phyloP scores from a whole-genome alignment of 1,140 invertebrate genomes.

The Solenopsis invicta region DNA sequence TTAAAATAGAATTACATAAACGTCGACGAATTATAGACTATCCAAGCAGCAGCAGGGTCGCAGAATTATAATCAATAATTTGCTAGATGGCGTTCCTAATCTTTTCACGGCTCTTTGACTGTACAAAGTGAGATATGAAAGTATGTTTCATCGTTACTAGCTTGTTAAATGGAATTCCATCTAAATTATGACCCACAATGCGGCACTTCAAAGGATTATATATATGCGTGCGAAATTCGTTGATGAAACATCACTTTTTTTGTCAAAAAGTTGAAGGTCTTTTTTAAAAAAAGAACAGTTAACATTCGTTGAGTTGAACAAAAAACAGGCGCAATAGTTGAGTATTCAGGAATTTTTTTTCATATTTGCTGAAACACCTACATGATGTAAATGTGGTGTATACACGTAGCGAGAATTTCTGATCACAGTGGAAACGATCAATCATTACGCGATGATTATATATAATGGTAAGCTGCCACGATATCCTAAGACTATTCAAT shows the following conservation, averaged over 20 bases:
- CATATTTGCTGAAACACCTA: constrained; percentile 40
- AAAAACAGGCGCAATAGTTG: constrained; percentile 18
- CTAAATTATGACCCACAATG: constrained; percentile 59
- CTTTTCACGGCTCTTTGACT: background rate
- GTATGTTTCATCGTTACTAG: constrained; percentile 36
- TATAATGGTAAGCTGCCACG: constrained; percentile 30
- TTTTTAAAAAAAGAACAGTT: constrained; percentile 62
- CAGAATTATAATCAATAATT: constrained; percentile 16
- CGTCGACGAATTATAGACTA: background rate
- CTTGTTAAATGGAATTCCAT: constrained; percentile 66
- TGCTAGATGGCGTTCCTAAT: constrained; percentile 46
- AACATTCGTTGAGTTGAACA: constrained; percentile 58
- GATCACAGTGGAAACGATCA: constrained; percentile 30
- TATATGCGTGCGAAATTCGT: constrained; percentile 68
- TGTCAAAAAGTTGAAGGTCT: constrained; percentile 59
- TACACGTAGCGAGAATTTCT: constrained; percentile 25
- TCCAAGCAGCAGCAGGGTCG: background rate
- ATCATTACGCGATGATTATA: constrained; percentile 48
- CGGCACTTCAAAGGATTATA: constrained; percentile 70
- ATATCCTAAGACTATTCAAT: constrained; percentile 37
- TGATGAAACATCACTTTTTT: constrained; percentile 68
- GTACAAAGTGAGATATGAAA: constrained; percentile 26
- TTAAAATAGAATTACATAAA: constrained; percentile 19
- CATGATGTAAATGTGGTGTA: constrained; percentile 17
- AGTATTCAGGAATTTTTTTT: constrained; percentile 16